Conservation (phyloP, 2,888 invertebrate genomes). For the Piscicola geometra region DNA sequence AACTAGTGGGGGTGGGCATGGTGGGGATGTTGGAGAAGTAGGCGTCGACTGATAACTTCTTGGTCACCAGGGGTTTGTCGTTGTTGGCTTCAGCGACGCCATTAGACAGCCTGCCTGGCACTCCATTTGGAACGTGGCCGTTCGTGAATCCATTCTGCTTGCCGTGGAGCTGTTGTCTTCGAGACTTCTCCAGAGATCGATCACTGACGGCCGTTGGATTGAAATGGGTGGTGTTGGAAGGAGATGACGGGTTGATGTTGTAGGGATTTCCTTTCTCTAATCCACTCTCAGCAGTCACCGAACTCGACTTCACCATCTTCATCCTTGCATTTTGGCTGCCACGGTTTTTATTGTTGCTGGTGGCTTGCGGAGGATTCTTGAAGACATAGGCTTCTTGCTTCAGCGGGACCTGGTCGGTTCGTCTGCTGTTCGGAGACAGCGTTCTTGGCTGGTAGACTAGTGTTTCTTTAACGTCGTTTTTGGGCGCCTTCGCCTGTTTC, state of each 20-base stretch:
- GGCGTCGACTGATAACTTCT: constrained; percentile 31
- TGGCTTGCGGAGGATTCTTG: too few species aligned
- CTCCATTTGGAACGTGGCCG: background rate
- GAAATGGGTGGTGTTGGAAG: constrained; percentile 16
- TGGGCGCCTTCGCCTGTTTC: background rate
- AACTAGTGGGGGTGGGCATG: constrained; percentile 25
- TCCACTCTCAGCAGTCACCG: constrained; percentile 1
- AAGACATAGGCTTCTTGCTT: too few species aligned
- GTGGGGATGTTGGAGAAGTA: constrained; percentile 25
- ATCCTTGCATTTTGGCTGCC: too few species aligned
- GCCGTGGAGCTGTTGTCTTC: constrained; percentile 1
- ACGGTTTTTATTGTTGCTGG: too few species aligned
- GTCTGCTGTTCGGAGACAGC: background rate
- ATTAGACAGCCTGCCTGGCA: background rate
- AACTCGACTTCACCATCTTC: constrained; percentile 11
- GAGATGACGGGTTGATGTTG: constrained; percentile 1
- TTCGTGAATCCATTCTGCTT: background rate
- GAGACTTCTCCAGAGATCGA: constrained; percentile 24
- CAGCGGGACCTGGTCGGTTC: background rate
- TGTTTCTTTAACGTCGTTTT: background rate
- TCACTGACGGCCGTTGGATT: constrained; percentile 30
- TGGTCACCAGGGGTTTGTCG: constrained; percentile 23
- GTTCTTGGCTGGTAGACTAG: background rate
- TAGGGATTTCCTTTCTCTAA: background rate
- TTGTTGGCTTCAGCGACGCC: too few species aligned